Percentiles rank a stretch among this genome's conserved stretches.
Evolutionary conservation across 2,888 invertebrate genomes (phyloP).

Genomic region (Spodoptera exigua): DNA sequence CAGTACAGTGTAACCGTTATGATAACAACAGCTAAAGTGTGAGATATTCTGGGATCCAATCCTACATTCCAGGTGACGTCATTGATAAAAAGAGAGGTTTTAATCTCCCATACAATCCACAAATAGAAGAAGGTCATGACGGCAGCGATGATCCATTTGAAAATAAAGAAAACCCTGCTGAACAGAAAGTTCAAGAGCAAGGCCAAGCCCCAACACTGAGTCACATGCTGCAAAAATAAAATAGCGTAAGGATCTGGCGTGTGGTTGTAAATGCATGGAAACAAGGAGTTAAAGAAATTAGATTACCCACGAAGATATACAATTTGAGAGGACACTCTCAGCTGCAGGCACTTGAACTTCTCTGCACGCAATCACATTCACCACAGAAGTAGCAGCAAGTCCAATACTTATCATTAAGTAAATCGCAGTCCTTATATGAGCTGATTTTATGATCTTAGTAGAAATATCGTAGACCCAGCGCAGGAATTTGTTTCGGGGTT

Average conservation of each 20-base stretch:
- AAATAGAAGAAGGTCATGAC: conserved; percentile 91
- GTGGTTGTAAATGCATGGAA: not conserved
- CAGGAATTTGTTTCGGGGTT: conserved; percentile 87
- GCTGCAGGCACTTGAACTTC: conserved; percentile 67
- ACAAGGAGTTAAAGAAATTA: conserved; percentile 40
- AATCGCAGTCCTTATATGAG: conserved; percentile 90
- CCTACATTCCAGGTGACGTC: conserved; percentile 92
- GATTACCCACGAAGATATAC: conserved; percentile 87
- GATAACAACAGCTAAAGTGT: conserved; percentile 92
- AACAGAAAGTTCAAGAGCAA: conserved; percentile 94
- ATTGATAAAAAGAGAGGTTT: conserved; percentile 87
- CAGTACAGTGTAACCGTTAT: conserved; percentile 94
- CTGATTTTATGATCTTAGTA: conserved; percentile 90
- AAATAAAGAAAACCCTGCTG: conserved; percentile 94
- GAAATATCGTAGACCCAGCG: conserved; percentile 90
- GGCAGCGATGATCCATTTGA: conserved; percentile 93
- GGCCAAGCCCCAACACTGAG: conserved; percentile 91
- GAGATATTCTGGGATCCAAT: conserved; percentile 91
- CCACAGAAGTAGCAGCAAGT: conserved; percentile 90
- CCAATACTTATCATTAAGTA: conserved; percentile 92
- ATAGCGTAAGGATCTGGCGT: conserved; percentile 21
- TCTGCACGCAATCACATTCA: conserved; percentile 89
- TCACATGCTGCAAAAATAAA: conserved; percentile 91
- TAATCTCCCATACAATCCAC: conserved; percentile 91
- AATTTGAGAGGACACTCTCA: conserved; percentile 78